Evolutionary conservation across 2,797 vertebrate genomes (phyloP), one percentile per base, ranked within the genome.

Genomic region (Melanotaenia nigrans): DNA sequence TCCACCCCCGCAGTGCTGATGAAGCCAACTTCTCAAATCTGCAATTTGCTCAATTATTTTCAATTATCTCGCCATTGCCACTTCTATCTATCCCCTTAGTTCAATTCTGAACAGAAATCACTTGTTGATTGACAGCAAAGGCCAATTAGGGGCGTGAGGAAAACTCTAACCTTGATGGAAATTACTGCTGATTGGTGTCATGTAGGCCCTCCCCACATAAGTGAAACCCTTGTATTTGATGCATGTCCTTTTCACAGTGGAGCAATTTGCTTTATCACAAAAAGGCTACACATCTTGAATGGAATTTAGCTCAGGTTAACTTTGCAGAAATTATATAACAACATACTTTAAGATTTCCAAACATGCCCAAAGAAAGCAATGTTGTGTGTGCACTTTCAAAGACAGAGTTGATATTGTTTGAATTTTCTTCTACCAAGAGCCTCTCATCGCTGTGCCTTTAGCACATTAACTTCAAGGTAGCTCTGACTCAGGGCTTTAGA

Each of bases 111-210:
- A 81, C 89, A 88, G 79, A 92, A 93, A 93, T 90, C 91, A 94
- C 93, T 91, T 93, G 93, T 92, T 94, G 94, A 95, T 93, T 94
- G 94, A 93, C 94, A 92, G 93, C 85, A 85, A 90, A 90, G 90
- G 88, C 91, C 91, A 92, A 93, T 91, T 92, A 92, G 90, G 89
- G 83, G 77, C 75, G 66, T 79, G 74, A 85, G 84, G 73, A 90
- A 89, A 89, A 92, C 72, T 86, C 75, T 79, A 87, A 87, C 80
- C 91, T 81, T 86, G 64, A 38, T 47, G 89, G 88, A 91, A 95
- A 94, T 95, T 92, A 93, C 83, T 53, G 79, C 80, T 87, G 91
- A 93, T 92, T 91, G 90, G 92, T 93, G 92, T 93, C 93, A 91
- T 81, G 68, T 69, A 88, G 86, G 85, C 77, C 79, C 62, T 67